Evolutionary conservation across 2,113 vertebrate species (phyloP).

Genomic region (Archilochus colubris): DNA sequence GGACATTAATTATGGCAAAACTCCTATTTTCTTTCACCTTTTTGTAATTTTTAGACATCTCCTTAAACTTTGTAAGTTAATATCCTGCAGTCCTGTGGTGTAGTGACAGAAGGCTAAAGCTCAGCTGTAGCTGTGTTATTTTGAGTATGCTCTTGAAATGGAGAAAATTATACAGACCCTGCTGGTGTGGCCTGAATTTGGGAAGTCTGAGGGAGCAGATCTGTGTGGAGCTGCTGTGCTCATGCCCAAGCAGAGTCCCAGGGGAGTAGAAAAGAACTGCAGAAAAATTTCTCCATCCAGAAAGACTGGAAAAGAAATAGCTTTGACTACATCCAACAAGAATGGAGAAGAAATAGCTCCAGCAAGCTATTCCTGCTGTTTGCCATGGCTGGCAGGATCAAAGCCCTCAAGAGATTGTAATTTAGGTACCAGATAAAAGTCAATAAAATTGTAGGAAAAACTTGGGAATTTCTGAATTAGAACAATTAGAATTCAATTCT

Average conservation of each 20-base stretch:
- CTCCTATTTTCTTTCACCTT: not conserved
- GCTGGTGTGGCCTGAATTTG: not conserved
- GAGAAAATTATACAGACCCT: not conserved
- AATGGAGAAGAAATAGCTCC: not conserved
- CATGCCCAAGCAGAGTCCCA: not conserved
- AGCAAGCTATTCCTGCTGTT: not conserved
- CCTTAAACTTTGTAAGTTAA: not conserved
- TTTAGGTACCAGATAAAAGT: not conserved
- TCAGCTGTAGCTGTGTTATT: not conserved
- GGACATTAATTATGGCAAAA: not conserved
- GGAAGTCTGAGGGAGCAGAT: not conserved
- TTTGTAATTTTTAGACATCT: not conserved
- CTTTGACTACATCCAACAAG: not conserved
- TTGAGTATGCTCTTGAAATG: not conserved
- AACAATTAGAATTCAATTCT: not conserved
- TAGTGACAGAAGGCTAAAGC: not conserved
- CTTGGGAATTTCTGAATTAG: not conserved
- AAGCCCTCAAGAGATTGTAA: not conserved
- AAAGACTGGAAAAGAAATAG: not conserved
- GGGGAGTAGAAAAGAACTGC: not conserved
- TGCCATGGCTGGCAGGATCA: not conserved
- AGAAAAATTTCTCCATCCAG: not conserved
- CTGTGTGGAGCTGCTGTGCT: not conserved
- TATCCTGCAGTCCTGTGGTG: not conserved
- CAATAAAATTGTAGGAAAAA: not conserved